These are phyloP conservation scores for Dioctria rufipes DNA, from an alignment of 2,888 invertebrate species.

Conservation along the genomic window DNA sequence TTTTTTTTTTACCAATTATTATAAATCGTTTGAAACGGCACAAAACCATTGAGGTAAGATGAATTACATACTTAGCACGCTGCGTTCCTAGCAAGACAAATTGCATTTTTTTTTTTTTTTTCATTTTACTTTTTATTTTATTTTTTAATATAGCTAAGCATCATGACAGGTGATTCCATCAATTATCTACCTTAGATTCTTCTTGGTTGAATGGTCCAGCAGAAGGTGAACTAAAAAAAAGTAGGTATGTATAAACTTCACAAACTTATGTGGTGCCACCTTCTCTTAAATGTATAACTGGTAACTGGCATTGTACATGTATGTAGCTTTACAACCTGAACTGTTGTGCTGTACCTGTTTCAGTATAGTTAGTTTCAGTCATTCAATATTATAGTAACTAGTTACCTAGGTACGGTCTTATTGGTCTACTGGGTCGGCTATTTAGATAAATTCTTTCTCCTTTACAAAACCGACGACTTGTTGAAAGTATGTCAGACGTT, in stretches of 20 bases:
- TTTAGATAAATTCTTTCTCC: constrained; percentile 24
- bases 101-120: not conserved
- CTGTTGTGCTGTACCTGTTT: not conserved
- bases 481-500: constrained; percentile 40
- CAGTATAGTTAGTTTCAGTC: no score
- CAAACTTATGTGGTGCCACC: no score
- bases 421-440: not conserved
- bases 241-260: not conserved
- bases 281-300: no score
- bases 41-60: not conserved
- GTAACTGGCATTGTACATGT: no score
- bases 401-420: not conserved
- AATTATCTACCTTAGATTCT: not conserved
- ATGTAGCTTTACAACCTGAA: no score
- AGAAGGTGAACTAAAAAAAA: not conserved
- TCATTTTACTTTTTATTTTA: no score
- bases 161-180: constrained; percentile 19
- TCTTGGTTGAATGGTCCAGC: not conserved
- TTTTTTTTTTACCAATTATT: no score
- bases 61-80: not conserved
- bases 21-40: not conserved
- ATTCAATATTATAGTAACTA: no score
- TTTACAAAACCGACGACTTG: not conserved
- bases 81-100: constrained; percentile 6
- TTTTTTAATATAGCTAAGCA: not conserved